Evolutionary conservation across 2,797 vertebrate genomes (phyloP).

Genomic region (Pipistrellus pygmaeus): DNA sequence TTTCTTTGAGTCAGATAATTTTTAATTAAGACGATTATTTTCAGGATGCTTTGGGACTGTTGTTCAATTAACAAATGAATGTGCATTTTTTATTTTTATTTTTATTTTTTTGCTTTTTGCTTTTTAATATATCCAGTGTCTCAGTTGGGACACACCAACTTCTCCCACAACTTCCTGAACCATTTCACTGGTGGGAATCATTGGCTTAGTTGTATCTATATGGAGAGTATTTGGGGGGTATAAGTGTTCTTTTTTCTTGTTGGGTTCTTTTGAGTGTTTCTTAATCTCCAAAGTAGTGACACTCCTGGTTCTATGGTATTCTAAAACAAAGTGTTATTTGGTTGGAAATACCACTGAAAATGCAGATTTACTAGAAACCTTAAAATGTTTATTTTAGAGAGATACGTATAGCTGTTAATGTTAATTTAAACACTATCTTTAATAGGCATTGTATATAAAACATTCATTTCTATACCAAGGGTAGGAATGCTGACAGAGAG

Average conservation of each 20-base stretch:
- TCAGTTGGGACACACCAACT: not conserved
- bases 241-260: not conserved
- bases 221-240: not conserved
- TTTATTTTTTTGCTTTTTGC: not conserved
- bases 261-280: not conserved
- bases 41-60: not conserved
- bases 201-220: not conserved
- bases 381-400: not conserved
- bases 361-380: not conserved
- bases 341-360: slow-evolving; percentile 35
- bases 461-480: not conserved
- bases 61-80: not conserved
- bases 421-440: not conserved
- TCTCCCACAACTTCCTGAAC: not conserved
- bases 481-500: not conserved
- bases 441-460: not conserved
- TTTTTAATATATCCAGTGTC: not conserved
- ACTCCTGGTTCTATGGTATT: not conserved
- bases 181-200: not conserved
- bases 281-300: not conserved
- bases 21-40: not conserved
- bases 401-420: not conserved
- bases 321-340: not conserved
- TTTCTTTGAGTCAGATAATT: not conserved
- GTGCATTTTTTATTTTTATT: not conserved